Evolutionary conservation across 2,113 vertebrate genomes (phyloP).

Genomic region (Tyrannus savana): DNA sequence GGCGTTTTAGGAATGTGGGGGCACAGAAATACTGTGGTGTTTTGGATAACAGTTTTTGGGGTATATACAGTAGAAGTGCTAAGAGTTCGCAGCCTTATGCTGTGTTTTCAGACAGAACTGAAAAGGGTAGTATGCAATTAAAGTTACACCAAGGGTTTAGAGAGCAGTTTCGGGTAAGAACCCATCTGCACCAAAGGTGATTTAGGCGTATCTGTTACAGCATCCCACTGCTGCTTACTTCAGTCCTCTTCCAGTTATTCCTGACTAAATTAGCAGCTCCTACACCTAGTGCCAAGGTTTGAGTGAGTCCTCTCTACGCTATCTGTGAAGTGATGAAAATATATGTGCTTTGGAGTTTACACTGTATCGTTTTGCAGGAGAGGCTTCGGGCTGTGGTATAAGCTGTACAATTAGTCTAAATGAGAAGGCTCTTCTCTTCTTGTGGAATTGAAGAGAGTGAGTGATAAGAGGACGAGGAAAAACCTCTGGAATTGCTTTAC

Average conservation of each 20-base stretch:
- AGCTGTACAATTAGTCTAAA: neutral
- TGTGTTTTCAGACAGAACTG: neutral
- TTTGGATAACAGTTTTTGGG: neutral
- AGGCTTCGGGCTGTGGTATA: accelerated
- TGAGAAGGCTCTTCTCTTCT: neutral
- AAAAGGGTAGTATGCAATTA: neutral
- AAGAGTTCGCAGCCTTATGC: neutral
- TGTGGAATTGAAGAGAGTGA: neutral
- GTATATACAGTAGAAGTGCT: neutral
- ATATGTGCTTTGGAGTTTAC: neutral
- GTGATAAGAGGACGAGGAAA: neutral
- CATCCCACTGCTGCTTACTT: neutral
- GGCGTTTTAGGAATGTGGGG: neutral
- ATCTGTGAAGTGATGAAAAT: neutral
- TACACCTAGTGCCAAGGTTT: neutral
- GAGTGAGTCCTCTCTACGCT: neutral
- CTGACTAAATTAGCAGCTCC: neutral
- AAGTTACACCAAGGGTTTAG: neutral
- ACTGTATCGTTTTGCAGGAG: neutral
- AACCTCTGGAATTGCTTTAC: neutral
- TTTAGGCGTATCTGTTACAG: neutral
- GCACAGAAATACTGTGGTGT: neutral
- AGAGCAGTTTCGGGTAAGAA: neutral
- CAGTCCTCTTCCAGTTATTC: neutral
- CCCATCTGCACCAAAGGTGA: neutral